Conservation (phyloP, 2,113 vertebrate species). For the Cephalophus harveyi region DNA sequence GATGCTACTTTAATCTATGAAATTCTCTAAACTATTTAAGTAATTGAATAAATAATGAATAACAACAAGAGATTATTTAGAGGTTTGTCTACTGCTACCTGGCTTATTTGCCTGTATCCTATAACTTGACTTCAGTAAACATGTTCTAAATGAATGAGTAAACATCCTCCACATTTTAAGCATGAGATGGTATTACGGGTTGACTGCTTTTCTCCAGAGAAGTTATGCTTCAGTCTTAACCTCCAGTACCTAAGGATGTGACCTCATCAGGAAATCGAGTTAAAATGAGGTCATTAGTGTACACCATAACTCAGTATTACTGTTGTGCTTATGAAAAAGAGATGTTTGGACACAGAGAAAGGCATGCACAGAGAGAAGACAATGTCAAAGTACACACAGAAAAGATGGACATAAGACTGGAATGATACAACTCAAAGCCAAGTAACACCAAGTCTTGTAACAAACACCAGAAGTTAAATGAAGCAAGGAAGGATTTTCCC, state of each 20-base stretch:
- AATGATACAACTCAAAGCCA: neutral
- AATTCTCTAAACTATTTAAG: neutral
- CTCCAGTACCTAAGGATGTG: neutral
- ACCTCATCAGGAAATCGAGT: neutral
- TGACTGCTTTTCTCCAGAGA: neutral
- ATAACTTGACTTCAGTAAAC: neutral
- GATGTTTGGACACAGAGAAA: no score
- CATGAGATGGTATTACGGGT: neutral
- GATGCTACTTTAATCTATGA: neutral
- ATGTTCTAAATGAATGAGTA: neutral
- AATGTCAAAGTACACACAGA: neutral
- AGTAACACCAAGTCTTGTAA: neutral
- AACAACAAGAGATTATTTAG: neutral
- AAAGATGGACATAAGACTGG: neutral
- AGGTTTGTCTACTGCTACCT: neutral
- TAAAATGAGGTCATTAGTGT: neutral
- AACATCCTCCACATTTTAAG: neutral
- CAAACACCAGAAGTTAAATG: neutral
- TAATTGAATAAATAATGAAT: neutral
- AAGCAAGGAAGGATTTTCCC: neutral
- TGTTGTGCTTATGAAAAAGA: neutral
- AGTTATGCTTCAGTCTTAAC: neutral
- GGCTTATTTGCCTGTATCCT: neutral
- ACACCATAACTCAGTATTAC: neutral
- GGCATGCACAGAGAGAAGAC: no score